Conservation (phyloP, 2,797 vertebrate genomes). For the Sebastes taczanowskii region DNA sequence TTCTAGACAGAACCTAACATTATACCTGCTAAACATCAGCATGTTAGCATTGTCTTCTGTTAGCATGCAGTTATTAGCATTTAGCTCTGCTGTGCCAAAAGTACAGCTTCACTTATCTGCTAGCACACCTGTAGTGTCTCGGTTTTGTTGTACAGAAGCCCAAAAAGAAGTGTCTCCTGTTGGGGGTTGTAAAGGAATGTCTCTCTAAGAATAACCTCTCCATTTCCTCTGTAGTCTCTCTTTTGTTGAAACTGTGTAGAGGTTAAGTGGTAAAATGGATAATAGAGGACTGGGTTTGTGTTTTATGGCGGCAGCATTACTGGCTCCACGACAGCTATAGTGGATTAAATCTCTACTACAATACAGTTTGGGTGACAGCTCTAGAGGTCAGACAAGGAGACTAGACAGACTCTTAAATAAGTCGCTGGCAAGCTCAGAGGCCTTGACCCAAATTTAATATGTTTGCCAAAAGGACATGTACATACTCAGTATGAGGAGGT, state of each 20-base stretch:
- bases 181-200: not conserved
- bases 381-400: constrained; percentile 61
- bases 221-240: not conserved
- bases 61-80: not conserved
- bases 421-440: constrained; percentile 39
- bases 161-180: not conserved
- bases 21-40: not conserved
- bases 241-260: constrained; percentile 26
- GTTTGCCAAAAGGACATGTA: constrained; percentile 50
- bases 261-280: constrained; percentile 50
- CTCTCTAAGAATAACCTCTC: not conserved
- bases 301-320: constrained; percentile 42
- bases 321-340: constrained; percentile 46
- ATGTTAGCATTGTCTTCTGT: not conserved
- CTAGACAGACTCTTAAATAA: constrained; percentile 41
- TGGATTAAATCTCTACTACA: constrained; percentile 58
- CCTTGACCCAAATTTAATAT: constrained; percentile 60
- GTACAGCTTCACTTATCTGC: not conserved
- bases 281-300: constrained; percentile 41
- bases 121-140: not conserved
- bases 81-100: not conserved
- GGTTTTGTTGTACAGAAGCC: not conserved
- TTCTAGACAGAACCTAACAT: not conserved
- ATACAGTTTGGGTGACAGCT: constrained; percentile 56
- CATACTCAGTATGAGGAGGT: constrained; percentile 36